Conservation (phyloP, 2,113 vertebrate species). For the Heteronetta atricapilla region DNA sequence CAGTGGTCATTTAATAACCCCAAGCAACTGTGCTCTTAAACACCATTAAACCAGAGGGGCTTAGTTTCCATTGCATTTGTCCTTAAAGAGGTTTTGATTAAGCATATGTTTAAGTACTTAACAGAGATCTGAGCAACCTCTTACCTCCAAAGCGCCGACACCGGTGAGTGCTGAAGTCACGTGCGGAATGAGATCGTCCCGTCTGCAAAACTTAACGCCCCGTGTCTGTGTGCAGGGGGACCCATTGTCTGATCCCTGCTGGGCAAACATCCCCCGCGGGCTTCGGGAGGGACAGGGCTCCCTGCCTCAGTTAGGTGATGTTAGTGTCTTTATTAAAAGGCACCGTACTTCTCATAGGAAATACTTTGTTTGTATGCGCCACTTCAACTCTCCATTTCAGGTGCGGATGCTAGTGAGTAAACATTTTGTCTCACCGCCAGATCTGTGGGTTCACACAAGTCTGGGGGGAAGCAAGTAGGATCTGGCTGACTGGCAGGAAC, state of each 20-base stretch:
- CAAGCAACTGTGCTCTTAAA: neutral
- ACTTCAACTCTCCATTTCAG: constrained; percentile 9
- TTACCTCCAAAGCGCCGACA: neutral
- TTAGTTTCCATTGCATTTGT: neutral
- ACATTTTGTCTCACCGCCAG: constrained; percentile 12
- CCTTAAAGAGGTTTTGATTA: neutral
- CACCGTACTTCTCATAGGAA: neutral
- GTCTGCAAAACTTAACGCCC: neutral
- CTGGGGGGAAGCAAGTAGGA: neutral
- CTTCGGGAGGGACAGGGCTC: neutral
- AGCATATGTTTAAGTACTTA: neutral
- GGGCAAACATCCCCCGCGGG: neutral
- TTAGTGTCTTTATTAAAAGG: neutral
- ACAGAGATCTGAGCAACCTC: neutral
- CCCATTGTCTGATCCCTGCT: neutral
- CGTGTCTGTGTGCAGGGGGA: neutral
- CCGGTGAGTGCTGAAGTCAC: neutral
- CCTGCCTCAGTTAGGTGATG: neutral
- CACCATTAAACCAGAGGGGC: neutral
- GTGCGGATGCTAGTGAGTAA: neutral
- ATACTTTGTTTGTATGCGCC: neutral
- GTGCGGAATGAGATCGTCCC: neutral
- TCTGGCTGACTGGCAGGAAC: constrained; percentile 16
- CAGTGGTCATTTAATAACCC: neutral
- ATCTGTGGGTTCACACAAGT: constrained; percentile 26